A percentile compares a stretch with the other conserved stretches of the same genome.
These are phyloP conservation scores for Phyllostomus discolor DNA, from an alignment of 2,113 vertebrate genomes.

Conservation along the genomic window DNA sequence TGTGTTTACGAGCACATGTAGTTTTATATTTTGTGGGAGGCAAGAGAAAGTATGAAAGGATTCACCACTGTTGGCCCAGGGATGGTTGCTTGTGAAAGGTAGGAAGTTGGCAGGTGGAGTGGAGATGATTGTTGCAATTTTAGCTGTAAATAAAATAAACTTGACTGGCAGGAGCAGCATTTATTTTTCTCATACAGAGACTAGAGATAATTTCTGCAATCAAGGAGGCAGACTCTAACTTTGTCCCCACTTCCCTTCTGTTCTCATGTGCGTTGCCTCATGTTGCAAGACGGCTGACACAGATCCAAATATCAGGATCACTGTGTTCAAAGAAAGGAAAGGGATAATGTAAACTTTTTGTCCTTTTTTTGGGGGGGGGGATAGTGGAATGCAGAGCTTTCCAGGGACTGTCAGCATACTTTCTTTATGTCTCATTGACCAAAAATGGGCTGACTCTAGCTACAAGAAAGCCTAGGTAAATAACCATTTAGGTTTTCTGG, in stretches of 20 bases:
- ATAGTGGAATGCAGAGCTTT: neutral
- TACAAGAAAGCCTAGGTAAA: neutral
- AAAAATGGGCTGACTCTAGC: neutral
- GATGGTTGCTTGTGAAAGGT: neutral
- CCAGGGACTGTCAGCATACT: neutral
- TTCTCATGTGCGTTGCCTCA: neutral
- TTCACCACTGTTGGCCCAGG: neutral
- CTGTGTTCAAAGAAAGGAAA: neutral
- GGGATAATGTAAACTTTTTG: neutral
- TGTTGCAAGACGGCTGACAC: neutral
- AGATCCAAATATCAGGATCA: neutral
- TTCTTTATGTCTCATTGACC: neutral
- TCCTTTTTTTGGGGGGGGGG: neutral
- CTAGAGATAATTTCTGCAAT: neutral
- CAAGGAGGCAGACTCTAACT: neutral
- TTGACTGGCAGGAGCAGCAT: neutral
- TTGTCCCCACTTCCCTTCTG: neutral
- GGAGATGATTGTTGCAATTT: neutral
- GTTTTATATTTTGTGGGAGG: neutral
- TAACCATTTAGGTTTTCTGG: neutral
- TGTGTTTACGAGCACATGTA: neutral
- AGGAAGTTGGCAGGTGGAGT: neutral
- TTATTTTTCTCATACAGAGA: neutral
- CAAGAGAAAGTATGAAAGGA: neutral
- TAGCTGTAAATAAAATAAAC: neutral